phyloP scores from a whole-genome alignment of 2,888 invertebrate genomes.

The Pterostichus niger region DNA sequence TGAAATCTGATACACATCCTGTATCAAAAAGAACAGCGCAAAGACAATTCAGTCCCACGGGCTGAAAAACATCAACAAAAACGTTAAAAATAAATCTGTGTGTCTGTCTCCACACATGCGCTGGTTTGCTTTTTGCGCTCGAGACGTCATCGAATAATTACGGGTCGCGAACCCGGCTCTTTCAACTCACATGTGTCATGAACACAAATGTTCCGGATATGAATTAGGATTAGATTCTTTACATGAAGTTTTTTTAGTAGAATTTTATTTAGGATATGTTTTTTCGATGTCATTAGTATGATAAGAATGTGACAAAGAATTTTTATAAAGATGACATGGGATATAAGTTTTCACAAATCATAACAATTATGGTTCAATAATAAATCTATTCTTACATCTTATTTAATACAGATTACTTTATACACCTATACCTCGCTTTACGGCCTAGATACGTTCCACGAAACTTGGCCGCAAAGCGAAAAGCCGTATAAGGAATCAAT shows the following conservation, averaged over 20 bases:
- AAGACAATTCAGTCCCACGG: conserved; percentile 53
- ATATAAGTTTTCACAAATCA: no score
- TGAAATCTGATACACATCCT: conserved; percentile 61
- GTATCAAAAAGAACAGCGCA: conserved; percentile 54
- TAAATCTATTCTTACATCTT: no score
- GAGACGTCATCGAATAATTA: conserved; percentile 55
- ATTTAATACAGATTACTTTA: no score
- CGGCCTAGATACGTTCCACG: no score
- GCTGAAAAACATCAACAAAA: conserved; percentile 60
- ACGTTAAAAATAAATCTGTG: conserved; percentile 71
- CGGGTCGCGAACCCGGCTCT: conserved; percentile 55
- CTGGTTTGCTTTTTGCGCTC: conserved; percentile 41
- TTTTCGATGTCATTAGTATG: not conserved
- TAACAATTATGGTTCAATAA: no score
- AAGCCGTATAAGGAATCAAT: no score
- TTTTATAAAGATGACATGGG: no score
- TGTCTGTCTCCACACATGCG: conserved; percentile 68
- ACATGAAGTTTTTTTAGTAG: not conserved
- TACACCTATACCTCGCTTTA: no score
- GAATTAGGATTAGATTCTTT: conserved; percentile 19
- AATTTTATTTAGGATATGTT: conserved; percentile 31
- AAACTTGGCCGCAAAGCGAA: no score
- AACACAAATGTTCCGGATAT: conserved; percentile 39
- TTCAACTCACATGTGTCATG: conserved; percentile 18
- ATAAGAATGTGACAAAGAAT: no score